Percentiles rank a stretch among this genome's conserved stretches.
Conservation (phyloP, 1,140 invertebrate genomes). For the Diorhabda elongata region DNA sequence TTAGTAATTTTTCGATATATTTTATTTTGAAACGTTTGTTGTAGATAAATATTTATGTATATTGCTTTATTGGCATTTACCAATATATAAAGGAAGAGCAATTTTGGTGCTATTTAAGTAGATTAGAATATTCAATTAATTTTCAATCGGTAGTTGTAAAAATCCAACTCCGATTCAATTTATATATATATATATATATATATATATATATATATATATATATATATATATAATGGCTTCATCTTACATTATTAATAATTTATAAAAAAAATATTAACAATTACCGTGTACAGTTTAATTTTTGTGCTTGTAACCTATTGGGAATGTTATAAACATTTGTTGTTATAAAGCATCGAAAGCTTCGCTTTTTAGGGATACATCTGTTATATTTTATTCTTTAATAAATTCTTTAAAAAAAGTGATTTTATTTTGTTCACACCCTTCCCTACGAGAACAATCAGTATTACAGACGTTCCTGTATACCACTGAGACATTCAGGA, state of each 20-base stretch:
- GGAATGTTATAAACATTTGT: slow-evolving; percentile 36
- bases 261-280: slow-evolving; percentile 24
- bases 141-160: slow-evolving; percentile 12
- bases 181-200: no score
- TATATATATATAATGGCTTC: no score
- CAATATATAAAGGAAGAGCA: slow-evolving; percentile 23
- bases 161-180: no score
- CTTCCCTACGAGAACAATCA: no score
- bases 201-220: no score
- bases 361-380: slow-evolving; percentile 33
- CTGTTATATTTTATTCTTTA: slow-evolving; percentile 32
- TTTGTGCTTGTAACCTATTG: slow-evolving; percentile 30
- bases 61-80: slow-evolving; percentile 32
- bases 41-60: slow-evolving; percentile 23
- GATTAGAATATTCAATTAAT: slow-evolving; percentile 24
- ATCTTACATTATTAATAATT: slow-evolving; percentile 22
- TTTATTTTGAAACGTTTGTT: slow-evolving; percentile 16
- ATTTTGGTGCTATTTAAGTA: slow-evolving; percentile 33
- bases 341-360: slow-evolving; percentile 32
- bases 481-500: no score
- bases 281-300: slow-evolving; percentile 28
- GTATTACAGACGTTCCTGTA: no score
- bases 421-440: neutral
- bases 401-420: slow-evolving; percentile 25
- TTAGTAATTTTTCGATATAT: neutral